Evolutionary conservation across 30 jellyfish, hydroid and myxozoan species (phyloP), one percentile per base, ranked within the genome.

Genomic region (Turritopsis dohrnii): DNA sequence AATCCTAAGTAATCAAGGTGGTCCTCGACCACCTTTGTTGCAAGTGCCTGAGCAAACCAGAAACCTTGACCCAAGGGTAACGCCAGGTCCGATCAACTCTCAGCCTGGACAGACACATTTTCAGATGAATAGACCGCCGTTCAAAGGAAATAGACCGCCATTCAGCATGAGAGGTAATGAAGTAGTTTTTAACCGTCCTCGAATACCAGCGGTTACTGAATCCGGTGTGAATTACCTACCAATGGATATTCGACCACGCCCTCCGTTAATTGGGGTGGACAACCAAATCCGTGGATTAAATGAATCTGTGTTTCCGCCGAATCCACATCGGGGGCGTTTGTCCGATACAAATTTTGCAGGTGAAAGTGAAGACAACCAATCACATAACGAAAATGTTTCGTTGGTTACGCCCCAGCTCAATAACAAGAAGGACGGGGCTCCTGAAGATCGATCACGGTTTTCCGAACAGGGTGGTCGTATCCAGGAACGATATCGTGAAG

Each of bases 1-100:
- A 69, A 23, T n/a, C 16, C 22, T n/a, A 69, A 69, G 77, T 69
- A 69, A 69, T 69, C 30, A 23, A n/a, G 77, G 77, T 69, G 77
- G 23, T 23, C 77, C 77, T 17, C 28, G 77, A 19, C 31, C 77
- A 0, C 77, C 77, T 8, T 27, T 69, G 77, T 27, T 69, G 9
- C 77, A 69, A 19, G 77, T 23, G 28, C 77, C 77, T 0, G 77
- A 19, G 8, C 31, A 69, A n/a, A 8, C 77, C 0, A 23, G 77
- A n/a, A 27, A 27, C 19, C 77, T 27, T 16, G 30, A 69, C 22
- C 31, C 28, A 8, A 23, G 31, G 28, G 30, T n/a, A 23, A 7
- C 30, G 30, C 19, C 77, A 0, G 30, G 28, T n/a, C 31, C 77
- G 17, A 19, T n/a, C 77, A n/a, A 9, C 31, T 69, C 30, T 69